Base-by-base conservation (phyloP, 2,797 vertebrate genomes). In the Zalophus californianus region DNA sequence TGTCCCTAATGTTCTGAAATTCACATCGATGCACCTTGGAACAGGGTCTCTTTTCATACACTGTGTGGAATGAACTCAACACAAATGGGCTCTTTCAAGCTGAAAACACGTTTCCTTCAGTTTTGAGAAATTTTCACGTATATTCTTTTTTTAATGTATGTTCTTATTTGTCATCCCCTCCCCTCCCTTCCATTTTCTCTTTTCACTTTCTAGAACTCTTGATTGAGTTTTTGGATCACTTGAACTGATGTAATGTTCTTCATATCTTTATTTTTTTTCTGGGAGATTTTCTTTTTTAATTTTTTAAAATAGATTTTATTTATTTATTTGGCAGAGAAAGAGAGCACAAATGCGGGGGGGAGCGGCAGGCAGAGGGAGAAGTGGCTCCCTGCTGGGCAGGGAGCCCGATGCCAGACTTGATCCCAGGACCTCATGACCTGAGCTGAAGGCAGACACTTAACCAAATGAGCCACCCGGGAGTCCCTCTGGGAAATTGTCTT, bases 91-190 rank as follows among this genome's bases (percentile, higher is more conserved):
- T 35, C 52, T 29, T 95, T 86, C 60, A 75, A 62, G 64, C 44
- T 73, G 25, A 73, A 89, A 92, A 58, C 38, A 78, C 23, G 27
- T 87, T 94, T 90, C 10, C 54, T 96, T 86, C 60, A 13, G 29
- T 90, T 96, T 89, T 94, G 56, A 97, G 82, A 94, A 92, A 84
- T 66, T 87, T 77, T 38, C 11, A 68, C 25, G 3, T 52, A 35
- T 58, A 83, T 78, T 94, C 38, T 79, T 96, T 82, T 75, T 87
- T 83, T 2, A 75, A 75, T 21, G 7, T 58, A 32, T 52, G 72
- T 64, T 94, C 54, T 87, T 96, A 82, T 78, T 93, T 87, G 35
- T 70, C 62, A 86, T 91, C 73, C 32, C 8, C 3, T 82, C 29
- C 56, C 14, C 3, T 77, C 25, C 50, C 18, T 35, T 95, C 41